These are phyloP conservation scores for Himantopus leucocephalus DNA, from an alignment of 2,113 vertebrate species.

Conservation along the genomic window DNA sequence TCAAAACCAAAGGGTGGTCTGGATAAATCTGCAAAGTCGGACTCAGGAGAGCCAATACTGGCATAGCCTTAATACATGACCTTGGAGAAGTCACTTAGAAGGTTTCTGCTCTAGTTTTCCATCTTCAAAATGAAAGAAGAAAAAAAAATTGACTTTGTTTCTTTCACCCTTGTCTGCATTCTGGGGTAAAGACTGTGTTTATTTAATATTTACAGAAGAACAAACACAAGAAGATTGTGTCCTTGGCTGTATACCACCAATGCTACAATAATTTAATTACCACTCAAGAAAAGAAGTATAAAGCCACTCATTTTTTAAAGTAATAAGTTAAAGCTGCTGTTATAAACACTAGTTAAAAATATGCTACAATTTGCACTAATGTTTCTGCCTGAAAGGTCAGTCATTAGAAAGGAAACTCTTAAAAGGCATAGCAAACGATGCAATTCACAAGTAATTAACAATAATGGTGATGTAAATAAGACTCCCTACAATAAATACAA, in stretches of 20 bases:
- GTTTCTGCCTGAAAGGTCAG: constrained; percentile 23
- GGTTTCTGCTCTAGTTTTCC: neutral
- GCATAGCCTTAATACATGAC: neutral
- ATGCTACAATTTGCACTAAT: neutral
- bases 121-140: neutral
- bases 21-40: neutral
- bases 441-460: constrained; percentile 63
- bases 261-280: neutral
- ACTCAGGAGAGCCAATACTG: neutral
- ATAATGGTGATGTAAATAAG: constrained; percentile 53
- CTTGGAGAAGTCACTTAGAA: neutral
- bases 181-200: neutral
- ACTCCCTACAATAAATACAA: constrained; percentile 44
- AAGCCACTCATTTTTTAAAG: neutral
- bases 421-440: constrained; percentile 49
- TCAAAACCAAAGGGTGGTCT: neutral
- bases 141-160: neutral
- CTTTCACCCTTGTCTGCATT: neutral
- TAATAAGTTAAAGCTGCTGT: neutral
- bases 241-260: neutral
- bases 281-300: neutral
- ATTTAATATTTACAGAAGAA: neutral
- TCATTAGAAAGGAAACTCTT: constrained; percentile 29
- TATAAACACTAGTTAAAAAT: neutral
- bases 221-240: neutral